Percentiles rank a stretch among this genome's conserved stretches.
These are phyloP conservation scores for Euplexia lucipara DNA, from an alignment of 2,888 invertebrate species.

Conservation along the genomic window DNA sequence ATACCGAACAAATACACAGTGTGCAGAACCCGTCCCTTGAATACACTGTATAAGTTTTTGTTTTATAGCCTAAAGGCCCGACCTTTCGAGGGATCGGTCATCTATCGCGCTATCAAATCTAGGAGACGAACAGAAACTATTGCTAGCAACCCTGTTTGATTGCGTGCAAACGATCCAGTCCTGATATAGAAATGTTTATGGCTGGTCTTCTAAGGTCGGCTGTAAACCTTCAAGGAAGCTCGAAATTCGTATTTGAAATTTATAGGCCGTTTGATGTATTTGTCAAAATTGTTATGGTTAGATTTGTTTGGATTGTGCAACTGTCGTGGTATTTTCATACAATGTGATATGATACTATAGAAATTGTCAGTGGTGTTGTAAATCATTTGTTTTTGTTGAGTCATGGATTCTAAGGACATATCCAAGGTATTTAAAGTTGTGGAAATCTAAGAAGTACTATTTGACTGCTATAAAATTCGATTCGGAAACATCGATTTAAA, in stretches of 20 bases:
- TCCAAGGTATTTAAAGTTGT: no score
- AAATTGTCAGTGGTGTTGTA: no score
- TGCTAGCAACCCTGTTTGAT: slow-evolving; percentile 66
- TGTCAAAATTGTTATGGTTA: slow-evolving; percentile 8
- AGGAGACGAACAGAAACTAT: slow-evolving; percentile 66
- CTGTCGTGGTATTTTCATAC: no score
- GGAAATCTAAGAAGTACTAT: no score
- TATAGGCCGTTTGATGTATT: slow-evolving; percentile 26
- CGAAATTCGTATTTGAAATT: slow-evolving; percentile 30
- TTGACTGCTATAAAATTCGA: no score
- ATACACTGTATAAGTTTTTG: slow-evolving; percentile 68
- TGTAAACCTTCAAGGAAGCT: slow-evolving; percentile 44
- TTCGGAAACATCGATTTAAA: no score
- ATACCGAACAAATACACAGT: slow-evolving; percentile 49
- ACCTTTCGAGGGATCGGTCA: slow-evolving; percentile 74
- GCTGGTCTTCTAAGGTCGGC: slow-evolving; percentile 40
- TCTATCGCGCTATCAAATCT: slow-evolving; percentile 80
- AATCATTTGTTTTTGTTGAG: no score
- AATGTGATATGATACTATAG: no score
- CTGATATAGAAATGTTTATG: slow-evolving; percentile 61
- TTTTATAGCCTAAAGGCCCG: slow-evolving; percentile 69
- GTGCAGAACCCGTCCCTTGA: slow-evolving; percentile 49
- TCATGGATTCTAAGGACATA: no score
- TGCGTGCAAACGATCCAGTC: slow-evolving; percentile 62
- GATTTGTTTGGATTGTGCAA: no score